Base-by-base conservation (phyloP, 2,113 vertebrate species). In the Odontesthes bonariensis region DNA sequence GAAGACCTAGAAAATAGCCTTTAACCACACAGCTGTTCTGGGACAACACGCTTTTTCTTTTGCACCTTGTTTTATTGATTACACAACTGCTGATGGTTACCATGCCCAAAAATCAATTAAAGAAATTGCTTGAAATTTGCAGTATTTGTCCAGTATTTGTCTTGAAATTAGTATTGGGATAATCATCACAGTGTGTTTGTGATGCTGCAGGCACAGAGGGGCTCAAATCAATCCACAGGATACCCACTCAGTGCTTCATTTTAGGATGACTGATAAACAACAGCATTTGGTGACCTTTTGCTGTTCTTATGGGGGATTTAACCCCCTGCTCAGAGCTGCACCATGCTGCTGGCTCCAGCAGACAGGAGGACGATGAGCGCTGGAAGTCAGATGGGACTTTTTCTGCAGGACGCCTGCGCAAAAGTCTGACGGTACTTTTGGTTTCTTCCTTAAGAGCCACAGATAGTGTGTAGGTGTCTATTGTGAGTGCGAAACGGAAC, bases 251-350 rank as follows among this genome's bases (percentile, higher is more conserved):
- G 73, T 11, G 64, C 85, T 82, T 87, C 56, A 53, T 73, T 81
- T 84, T 69, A 79, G 84, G 85, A 85, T 70, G 83, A 75, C 80
- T 90, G 87, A 92, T 92, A 91, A 93, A 93, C 87, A 90, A 85
- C 83, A 91, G 91, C 93, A 94, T 93, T 93, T 93, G 93, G 93
- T 94, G 93, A 94, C 93, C 93, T 94, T 94, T 94, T 82, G 74
- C 47, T 83, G 91, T 91, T 92, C 91, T 91, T 92, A 89, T 82
- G 79, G 82, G 88, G 91, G 86, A 88, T 90, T 92, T 87, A 89
- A 88, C 90, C 89, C 89, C 88, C 91, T 83, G 83, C 86, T 91
- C 84, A 47, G 82, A 62, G 77, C 81, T 52, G 89, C 90, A 72
- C 79, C 90, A 85, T 49, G 83, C 90, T 83, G 90, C 67, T 73